Evolutionary conservation across 2,113 vertebrate species (phyloP).

Genomic region (Apodemus speciosus): DNA sequence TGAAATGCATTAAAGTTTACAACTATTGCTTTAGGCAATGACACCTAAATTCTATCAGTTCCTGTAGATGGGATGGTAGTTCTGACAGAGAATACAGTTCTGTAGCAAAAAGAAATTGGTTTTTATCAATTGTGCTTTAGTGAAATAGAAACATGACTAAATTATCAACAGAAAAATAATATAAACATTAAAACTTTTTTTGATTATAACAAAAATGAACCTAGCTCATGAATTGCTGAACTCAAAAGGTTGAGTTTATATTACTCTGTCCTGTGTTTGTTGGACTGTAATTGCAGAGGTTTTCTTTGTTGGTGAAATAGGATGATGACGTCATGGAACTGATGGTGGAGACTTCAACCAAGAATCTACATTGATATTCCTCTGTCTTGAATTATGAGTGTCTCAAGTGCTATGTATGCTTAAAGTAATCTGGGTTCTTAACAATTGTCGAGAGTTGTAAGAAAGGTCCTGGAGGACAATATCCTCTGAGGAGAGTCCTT

Average conservation of each 20-base stretch:
- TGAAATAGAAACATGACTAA: background rate
- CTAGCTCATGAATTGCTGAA: background rate
- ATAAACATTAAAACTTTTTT: background rate
- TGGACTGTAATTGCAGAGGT: background rate
- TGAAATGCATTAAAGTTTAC: background rate
- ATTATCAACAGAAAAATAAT: background rate
- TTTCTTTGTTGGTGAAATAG: background rate
- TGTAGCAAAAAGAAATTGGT: background rate
- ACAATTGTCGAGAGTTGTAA: background rate
- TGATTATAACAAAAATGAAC: background rate
- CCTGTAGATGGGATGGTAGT: background rate
- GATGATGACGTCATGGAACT: background rate
- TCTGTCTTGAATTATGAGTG: slow-evolving; percentile 46
- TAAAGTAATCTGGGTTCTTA: slow-evolving; percentile 11
- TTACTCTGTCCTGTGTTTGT: background rate
- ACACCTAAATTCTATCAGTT: background rate
- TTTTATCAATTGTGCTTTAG: background rate
- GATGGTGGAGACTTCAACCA: background rate
- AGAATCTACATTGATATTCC: background rate
- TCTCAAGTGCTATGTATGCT: slow-evolving; percentile 46
- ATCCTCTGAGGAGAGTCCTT: background rate
- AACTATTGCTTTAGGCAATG: background rate
- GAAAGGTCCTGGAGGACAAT: background rate
- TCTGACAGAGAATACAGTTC: background rate
- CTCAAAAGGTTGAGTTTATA: background rate